Evolutionary conservation across 2,113 vertebrate genomes (phyloP).

Genomic region (Holacanthus passer): DNA sequence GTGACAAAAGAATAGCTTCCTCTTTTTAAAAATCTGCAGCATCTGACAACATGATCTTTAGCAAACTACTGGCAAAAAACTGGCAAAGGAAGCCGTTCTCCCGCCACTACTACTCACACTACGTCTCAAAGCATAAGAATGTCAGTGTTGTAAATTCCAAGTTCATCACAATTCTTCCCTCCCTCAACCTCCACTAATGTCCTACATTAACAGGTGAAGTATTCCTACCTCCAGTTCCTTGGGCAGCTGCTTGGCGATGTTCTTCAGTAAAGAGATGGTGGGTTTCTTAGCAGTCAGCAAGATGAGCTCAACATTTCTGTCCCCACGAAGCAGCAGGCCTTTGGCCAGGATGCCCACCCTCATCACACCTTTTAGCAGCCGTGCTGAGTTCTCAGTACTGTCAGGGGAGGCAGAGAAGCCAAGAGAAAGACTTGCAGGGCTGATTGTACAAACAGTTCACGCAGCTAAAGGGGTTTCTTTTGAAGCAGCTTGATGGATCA

Average conservation of each 20-base stretch:
- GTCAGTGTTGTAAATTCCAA: conserved; percentile 28
- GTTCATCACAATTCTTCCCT: conserved; percentile 19
- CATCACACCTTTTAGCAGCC: conserved; percentile 88
- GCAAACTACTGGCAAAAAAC: not conserved
- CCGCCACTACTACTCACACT: not conserved
- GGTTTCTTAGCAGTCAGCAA: conserved; percentile 88
- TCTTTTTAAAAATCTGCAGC: conserved; percentile 22
- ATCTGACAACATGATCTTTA: not conserved
- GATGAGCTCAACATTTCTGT: conserved; percentile 86
- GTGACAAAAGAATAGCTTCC: not conserved
- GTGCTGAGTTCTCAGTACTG: conserved; percentile 70
- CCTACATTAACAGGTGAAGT: not conserved
- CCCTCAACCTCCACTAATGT: conserved; percentile 5
- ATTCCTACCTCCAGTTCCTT: conserved; percentile 84
- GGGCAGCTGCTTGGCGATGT: conserved; percentile 83
- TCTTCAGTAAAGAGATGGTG: conserved; percentile 80
- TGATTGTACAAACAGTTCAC: not conserved
- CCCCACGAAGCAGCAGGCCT: conserved; percentile 88
- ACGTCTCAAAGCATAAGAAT: not conserved
- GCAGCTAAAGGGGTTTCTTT: not conserved
- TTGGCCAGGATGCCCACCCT: conserved; percentile 89
- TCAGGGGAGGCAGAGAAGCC: not conserved
- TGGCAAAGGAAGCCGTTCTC: not conserved
- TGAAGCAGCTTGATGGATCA: not conserved
- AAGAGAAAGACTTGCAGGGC: not conserved